Base-by-base conservation (phyloP, 2,888 invertebrate species). In the Rhamphomyia laevipes region DNA sequence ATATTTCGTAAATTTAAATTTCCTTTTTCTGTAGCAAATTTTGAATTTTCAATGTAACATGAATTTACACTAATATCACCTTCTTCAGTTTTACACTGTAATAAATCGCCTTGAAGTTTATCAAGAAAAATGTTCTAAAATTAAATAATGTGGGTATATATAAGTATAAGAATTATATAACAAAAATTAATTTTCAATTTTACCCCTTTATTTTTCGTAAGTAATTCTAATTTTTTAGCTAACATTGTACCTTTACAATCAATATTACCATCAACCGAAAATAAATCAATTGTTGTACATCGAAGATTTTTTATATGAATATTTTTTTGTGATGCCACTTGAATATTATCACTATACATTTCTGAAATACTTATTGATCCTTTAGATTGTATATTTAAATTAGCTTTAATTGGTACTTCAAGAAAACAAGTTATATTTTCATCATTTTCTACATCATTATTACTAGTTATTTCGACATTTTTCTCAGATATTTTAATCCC, bases 41-140 rank as follows among this genome's bases (percentile, higher is more conserved):
- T 63, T 0, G 68, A 67, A 5, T 57, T 54, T 43, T 66, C 65
- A 2, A 64, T 64, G 51, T 70, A 70, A 44, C 68, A 67, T 16
- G 61, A 64, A 48, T 65, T 63, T 1, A 63, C 64, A 5, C 53
- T 56, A 11, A 70, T 67, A 31, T 57, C 58, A 1, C 70, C 70
- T 2, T 55, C 53, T 3, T 54, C 54, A 9, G 68, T 64, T 30
- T 57, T 59, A 42, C 66, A 67, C 1, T 50, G 57, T 3, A 70
- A 49, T 45, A 52, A 51, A 50, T 67, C 63, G 5, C 69, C 69
- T 45, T 66, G 66, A 3, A 66, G 50, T 50, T 70, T 69, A 33
- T 67, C 63, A 43, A 70, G 41, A 6, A 49, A 46, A 38, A 69
- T 63, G 42, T 59, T 59, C 67, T 68, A 49, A 15, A 41, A 49